These are phyloP conservation scores for Elephantulus edwardii DNA, from an alignment of 2,113 vertebrate species.

Conservation along the genomic window DNA sequence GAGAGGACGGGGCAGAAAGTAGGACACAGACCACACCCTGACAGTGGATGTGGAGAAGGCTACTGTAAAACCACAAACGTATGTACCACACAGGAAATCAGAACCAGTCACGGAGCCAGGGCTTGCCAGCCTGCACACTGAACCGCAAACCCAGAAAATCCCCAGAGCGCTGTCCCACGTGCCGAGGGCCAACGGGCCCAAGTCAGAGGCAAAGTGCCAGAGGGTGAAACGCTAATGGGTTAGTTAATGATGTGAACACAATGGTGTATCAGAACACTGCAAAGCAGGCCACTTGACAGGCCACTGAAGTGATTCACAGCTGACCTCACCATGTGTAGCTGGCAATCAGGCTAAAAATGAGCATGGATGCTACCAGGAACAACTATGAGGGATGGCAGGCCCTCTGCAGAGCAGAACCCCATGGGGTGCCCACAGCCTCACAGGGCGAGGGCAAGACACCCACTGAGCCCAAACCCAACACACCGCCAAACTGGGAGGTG, in stretches of 20 bases:
- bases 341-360: not conserved
- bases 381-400: rapidly evolving
- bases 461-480: too few species aligned
- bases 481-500: too few species aligned
- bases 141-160: not conserved
- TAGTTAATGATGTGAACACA: not conserved
- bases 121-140: not conserved
- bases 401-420: too few species aligned
- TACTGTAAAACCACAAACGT: slow-evolving; percentile 26
- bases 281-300: not conserved
- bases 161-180: too few species aligned
- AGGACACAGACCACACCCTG: slow-evolving; percentile 77
- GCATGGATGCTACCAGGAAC: not conserved
- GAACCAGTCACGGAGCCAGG: not conserved
- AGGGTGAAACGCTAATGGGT: too few species aligned
- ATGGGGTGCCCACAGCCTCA: too few species aligned
- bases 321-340: rapidly evolving
- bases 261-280: not conserved
- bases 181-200: too few species aligned
- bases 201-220: too few species aligned
- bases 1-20: slow-evolving; percentile 63
- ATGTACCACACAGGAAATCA: not conserved
- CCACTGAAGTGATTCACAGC: rapidly evolving
- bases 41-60: slow-evolving; percentile 81
- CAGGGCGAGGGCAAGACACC: too few species aligned